Base-by-base conservation (phyloP, 2,113 vertebrate species). In the Saccopteryx bilineata region DNA sequence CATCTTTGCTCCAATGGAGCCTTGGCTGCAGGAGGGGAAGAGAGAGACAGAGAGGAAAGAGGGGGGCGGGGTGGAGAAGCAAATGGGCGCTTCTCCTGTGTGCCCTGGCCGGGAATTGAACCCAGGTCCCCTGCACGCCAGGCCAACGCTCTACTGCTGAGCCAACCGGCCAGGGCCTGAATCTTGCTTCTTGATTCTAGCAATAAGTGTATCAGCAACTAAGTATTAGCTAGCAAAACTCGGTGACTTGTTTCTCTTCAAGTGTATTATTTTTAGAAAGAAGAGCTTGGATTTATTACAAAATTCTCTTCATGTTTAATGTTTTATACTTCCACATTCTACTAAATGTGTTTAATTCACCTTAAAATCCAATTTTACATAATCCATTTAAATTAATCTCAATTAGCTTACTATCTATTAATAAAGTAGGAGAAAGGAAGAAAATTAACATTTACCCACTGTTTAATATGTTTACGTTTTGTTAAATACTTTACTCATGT, bases 321-420 rank as follows among this genome's bases (percentile, higher is more conserved):
- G 11, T 15, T 72, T 87, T 65, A 68, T n/a, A 60, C 24, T 63
- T 71, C 9, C 8, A 31, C 33, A 13, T 92, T 82, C 15, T 72
- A 90, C 33, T 76, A 76, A 90, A 54, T 78, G 12, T 69, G 14
- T 76, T 23, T 74, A 79, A 79, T 79, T 90, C 28, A 82, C 65
- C 17, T 93, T 87, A 61, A 91, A 90, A 79, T 90, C 3, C 21
- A 87, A 28, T 26, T 96, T 90, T 63, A 91, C 1, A 78, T 48
- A 84, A 33, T 48, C 24, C 24, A 87, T 33, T 88, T 87, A 72
- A 87, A 39, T 56, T 97, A 4, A 68, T 74, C 21, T 52, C 39
- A 74, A 46, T 74, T 92, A 94, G 21, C 11, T 93, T 74, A 61
- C 33, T 61, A 74, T 48, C 5, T 39, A n/a, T 17, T 69, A 84